A percentile compares a stretch with the other conserved stretches of the same genome.
Evolutionary conservation across 2,888 invertebrate genomes (phyloP).

Genomic region (Apamea crenata): DNA sequence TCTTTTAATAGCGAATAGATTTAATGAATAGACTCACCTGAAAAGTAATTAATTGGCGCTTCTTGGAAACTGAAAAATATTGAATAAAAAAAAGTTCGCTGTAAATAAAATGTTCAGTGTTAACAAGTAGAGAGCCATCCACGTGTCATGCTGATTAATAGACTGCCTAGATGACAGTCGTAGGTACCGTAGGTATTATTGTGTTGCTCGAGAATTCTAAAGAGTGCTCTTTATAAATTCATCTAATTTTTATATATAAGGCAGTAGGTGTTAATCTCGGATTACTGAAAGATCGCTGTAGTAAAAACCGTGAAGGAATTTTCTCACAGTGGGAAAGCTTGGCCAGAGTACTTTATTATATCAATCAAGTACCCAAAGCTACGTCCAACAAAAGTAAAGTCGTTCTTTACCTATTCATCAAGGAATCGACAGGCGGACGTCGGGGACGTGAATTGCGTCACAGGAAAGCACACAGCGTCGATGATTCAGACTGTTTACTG

Average conservation of each 20-base stretch:
- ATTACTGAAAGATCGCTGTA: not conserved
- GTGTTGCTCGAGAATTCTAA: not conserved
- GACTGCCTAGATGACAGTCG: too few species aligned
- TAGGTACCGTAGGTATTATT: not conserved
- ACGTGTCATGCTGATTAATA: not conserved
- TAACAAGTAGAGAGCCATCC: too few species aligned
- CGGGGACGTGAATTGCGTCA: slow-evolving; percentile 30
- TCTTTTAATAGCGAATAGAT: slow-evolving; percentile 11
- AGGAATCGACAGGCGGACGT: slow-evolving; percentile 13
- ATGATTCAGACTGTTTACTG: slow-evolving; percentile 5
- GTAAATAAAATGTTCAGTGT: not conserved
- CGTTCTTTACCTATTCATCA: slow-evolving; percentile 5
- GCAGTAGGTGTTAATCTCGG: not conserved
- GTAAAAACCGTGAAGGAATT: not conserved
- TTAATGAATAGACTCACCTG: slow-evolving; percentile 18
- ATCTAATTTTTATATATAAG: not conserved
- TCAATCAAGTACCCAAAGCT: not conserved
- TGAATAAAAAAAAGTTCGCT: not conserved
- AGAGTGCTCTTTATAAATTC: not conserved
- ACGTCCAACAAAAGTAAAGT: not conserved
- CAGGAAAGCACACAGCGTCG: not conserved
- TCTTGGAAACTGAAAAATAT: not conserved
- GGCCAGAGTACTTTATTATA: too few species aligned
- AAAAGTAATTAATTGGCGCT: slow-evolving; percentile 2
- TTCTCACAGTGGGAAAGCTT: too few species aligned